Evolutionary conservation across 2,888 invertebrate genomes (phyloP).

Genomic region (Lasioglossum figueresi): DNA sequence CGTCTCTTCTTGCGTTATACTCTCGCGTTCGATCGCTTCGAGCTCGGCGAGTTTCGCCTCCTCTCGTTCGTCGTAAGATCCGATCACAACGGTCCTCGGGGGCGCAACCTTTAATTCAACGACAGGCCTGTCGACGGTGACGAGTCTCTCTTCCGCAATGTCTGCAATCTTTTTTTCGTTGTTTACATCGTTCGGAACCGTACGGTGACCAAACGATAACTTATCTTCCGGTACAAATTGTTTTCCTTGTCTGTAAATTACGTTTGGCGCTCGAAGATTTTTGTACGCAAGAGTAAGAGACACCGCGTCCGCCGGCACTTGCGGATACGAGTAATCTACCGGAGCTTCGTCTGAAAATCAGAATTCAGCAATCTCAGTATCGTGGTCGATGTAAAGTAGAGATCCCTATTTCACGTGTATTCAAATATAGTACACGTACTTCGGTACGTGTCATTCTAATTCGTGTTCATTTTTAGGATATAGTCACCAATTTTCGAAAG

Average conservation of each 20-base stretch:
- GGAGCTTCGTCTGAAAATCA: slow-evolving; percentile 35
- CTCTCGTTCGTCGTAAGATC: slow-evolving; percentile 58
- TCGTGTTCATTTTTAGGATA: no score
- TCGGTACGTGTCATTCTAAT: no score
- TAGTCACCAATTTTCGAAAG: no score
- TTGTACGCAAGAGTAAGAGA: slow-evolving; percentile 74
- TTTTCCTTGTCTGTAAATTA: slow-evolving; percentile 80
- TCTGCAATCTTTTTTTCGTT: slow-evolving; percentile 69
- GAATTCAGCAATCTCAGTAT: background rate
- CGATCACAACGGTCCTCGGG: slow-evolving; percentile 40
- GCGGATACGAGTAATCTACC: slow-evolving; percentile 49
- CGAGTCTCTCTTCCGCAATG: slow-evolving; percentile 85
- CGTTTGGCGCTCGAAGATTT: slow-evolving; percentile 75
- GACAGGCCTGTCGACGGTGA: slow-evolving; percentile 85
- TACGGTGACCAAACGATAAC: slow-evolving; percentile 85
- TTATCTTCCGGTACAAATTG: slow-evolving; percentile 84
- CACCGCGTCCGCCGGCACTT: slow-evolving; percentile 73
- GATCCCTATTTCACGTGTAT: no score
- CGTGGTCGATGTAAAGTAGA: background rate
- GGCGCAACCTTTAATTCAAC: slow-evolving; percentile 83
- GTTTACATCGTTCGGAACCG: slow-evolving; percentile 83
- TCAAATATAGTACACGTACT: no score
- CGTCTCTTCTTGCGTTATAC: slow-evolving; percentile 57
- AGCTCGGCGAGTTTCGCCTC: slow-evolving; percentile 70
- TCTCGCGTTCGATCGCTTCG: slow-evolving; percentile 72